Evolutionary conservation across 2,113 vertebrate genomes (phyloP).

Genomic region (Notarius lentiginosus): DNA sequence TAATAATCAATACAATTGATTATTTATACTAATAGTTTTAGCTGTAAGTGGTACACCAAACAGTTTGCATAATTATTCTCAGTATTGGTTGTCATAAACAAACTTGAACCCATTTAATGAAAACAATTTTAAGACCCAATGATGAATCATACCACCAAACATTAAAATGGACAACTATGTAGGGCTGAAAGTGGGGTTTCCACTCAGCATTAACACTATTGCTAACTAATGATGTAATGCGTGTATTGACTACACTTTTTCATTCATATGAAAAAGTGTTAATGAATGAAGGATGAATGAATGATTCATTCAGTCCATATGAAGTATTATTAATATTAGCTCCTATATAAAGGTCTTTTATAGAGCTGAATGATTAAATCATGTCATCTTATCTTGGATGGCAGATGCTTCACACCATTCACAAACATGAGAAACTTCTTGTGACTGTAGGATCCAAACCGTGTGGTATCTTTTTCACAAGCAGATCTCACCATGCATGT

Average conservation of each 20-base stretch:
- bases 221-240: not conserved
- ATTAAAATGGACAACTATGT: not conserved
- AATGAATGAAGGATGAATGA: too few species aligned
- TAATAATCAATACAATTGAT: not conserved
- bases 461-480: not conserved
- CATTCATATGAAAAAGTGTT: too few species aligned
- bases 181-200: not conserved
- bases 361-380: not conserved
- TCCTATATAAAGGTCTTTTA: not conserved
- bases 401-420: not conserved
- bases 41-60: not conserved
- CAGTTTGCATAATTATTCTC: not conserved
- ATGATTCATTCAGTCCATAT: not conserved
- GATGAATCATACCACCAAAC: not conserved
- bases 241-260: not conserved
- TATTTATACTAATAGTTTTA: not conserved
- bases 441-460: slow-evolving; percentile 13
- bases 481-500: not conserved
- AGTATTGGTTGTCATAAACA: not conserved
- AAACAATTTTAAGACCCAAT: not conserved
- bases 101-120: not conserved
- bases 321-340: not conserved
- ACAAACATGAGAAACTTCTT: slow-evolving; percentile 30
- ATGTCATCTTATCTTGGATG: not conserved
- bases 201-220: not conserved